Percentiles rank a stretch among this genome's conserved stretches.
phyloP scores from a whole-genome alignment of 2,113 vertebrate species.

The Synchiropus splendidus region DNA sequence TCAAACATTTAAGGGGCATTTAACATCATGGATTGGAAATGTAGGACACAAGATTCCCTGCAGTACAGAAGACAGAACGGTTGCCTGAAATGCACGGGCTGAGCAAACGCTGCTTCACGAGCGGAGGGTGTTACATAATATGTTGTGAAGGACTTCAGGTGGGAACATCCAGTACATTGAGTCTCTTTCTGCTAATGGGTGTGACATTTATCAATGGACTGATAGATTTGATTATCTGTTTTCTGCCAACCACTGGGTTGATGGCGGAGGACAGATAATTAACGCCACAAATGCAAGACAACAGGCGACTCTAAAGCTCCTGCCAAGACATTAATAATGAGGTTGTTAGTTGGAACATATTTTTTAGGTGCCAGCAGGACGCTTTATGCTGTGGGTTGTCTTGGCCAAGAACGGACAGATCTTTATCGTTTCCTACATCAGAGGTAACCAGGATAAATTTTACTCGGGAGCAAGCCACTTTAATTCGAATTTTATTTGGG shows the following conservation, averaged over 20 bases:
- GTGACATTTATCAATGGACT: conserved; percentile 49
- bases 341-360: too few relatives aligned
- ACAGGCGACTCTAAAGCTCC: too few relatives aligned
- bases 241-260: neutral
- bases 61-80: conserved; percentile 23
- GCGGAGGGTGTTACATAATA: conserved; percentile 39
- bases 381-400: too few relatives aligned
- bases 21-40: conserved; percentile 30
- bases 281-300: too few relatives aligned
- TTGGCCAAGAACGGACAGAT: too few relatives aligned
- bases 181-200: conserved; percentile 30
- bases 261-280: too few relatives aligned
- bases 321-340: too few relatives aligned
- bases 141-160: conserved; percentile 21
- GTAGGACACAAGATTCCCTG: conserved; percentile 29
- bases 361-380: too few relatives aligned
- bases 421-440: too few relatives aligned
- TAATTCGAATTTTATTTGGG: too few relatives aligned
- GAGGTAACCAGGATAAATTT: too few relatives aligned
- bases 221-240: conserved; percentile 38
- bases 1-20: conserved; percentile 12
- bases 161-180: conserved; percentile 26
- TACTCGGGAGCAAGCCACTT: too few relatives aligned
- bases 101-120: conserved; percentile 12
- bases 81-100: conserved; percentile 10